Evolutionary conservation across 2,113 vertebrate genomes (phyloP), one percentile per base, ranked within the genome.

Genomic region (Pseudois nayaur): DNA sequence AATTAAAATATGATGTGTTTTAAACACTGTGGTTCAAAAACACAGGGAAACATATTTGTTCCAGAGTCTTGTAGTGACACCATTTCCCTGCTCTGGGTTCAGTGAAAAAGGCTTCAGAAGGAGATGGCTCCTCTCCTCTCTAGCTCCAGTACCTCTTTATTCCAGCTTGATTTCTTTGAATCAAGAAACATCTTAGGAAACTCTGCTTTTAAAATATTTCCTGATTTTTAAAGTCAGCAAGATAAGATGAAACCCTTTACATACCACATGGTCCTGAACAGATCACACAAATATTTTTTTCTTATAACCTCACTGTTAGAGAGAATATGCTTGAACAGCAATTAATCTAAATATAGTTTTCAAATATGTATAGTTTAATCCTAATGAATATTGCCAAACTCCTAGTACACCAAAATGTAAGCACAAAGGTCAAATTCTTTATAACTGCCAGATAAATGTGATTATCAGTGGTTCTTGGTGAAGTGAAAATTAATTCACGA

Each of bases 1-100:
- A 97, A 97, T 98, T 96, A 95, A 97, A 98, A 97, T 97, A 79
- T 16, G 50, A 88, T 97, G 91, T 92, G 50, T 97, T 96, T 97
- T 62, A 91, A 94, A 95, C 57, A 79, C 21, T 87, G 90, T 71
- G 67, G 85, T 94, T 57, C 59, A 87, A 79, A 96, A 85, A 86
- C 45, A 64, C 31, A 64, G 60, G 76, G 71, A 87, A 92, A 93
- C 90, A 54, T 43, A 54, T 95, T 97, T 92, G 76, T 96, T 96
- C 33, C 82, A 60, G 79, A 89, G 31, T n/a, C 79, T 93, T 45
- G 16, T 52, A 86, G 36, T 55, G n/a, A 71, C 25, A 79, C 62
- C 52, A 60, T 93, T 94, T 96, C 55, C 82, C 87, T 62, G 21
- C 25, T 96, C 59, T 88, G 16, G 60, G 59, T 86, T 84, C 81